Conservation (phyloP, 2,888 invertebrate species). For the Halictus ligatus region DNA sequence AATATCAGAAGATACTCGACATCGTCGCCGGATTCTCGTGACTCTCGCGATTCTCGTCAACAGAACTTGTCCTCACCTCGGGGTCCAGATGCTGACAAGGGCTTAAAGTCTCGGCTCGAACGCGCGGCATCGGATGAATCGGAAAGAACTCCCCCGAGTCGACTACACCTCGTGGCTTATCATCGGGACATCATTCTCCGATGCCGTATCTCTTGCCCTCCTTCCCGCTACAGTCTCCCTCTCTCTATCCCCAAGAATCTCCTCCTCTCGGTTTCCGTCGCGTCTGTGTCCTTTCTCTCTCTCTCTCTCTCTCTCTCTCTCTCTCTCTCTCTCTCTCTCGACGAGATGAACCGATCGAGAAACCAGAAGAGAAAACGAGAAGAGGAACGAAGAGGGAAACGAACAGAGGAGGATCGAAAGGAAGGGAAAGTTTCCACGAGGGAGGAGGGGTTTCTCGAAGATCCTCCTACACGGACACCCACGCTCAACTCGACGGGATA, state of each 20-base stretch:
- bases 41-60: conserved; percentile 69
- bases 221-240: conserved; percentile 29
- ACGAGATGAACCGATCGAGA: conserved; percentile 32
- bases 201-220: conserved; percentile 55
- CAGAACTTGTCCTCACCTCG: conserved; percentile 79
- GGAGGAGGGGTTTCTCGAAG: conserved; percentile 76
- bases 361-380: conserved; percentile 27
- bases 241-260: conserved; percentile 45
- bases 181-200: conserved; percentile 81
- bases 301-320: background rate
- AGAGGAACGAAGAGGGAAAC: conserved; percentile 5
- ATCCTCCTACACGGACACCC: conserved; percentile 80
- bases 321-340: conserved; percentile 8
- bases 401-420: conserved; percentile 63
- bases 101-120: conserved; percentile 53
- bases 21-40: conserved; percentile 62
- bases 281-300: conserved; percentile 23
- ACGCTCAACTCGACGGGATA: conserved; percentile 68
- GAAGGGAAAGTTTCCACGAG: conserved; percentile 56
- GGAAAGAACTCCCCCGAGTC: conserved; percentile 74
- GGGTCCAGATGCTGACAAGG: conserved; percentile 74
- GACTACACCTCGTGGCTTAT: conserved; percentile 80
- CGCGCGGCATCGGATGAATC: conserved; percentile 68
- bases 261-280: conserved; percentile 48
- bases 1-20: conserved; percentile 59